Evolutionary conservation across 2,888 invertebrate species (phyloP).

Genomic region (Willowsia nigromaculata): DNA sequence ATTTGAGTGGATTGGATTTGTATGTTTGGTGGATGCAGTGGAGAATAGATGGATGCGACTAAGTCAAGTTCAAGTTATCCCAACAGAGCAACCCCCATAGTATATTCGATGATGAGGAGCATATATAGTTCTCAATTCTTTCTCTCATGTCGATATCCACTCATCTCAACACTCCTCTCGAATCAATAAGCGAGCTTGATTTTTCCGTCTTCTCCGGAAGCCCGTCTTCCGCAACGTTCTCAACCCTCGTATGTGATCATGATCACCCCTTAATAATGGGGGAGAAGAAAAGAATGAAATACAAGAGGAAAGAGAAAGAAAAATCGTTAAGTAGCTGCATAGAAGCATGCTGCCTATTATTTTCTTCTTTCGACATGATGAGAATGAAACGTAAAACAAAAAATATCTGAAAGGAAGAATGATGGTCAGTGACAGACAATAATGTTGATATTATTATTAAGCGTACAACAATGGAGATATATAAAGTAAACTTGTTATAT

Average conservation of each 20-base stretch:
- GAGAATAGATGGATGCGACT: neutral
- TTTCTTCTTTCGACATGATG: neutral
- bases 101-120: no score
- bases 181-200: constrained; percentile 48
- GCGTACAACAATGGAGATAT: neutral
- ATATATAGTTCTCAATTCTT: neutral
- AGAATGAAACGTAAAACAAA: neutral
- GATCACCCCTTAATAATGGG: constrained; percentile 48
- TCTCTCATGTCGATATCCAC: neutral
- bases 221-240: constrained; percentile 25
- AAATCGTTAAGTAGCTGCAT: neutral
- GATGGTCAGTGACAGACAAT: constrained; percentile 39
- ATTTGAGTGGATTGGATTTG: constrained; percentile 3
- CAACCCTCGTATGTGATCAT: constrained; percentile 22
- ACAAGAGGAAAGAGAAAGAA: neutral
- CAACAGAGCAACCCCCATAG: constrained; percentile 4
- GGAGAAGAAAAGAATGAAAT: constrained; percentile 14
- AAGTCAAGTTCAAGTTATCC: constrained; percentile 14
- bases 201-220: constrained; percentile 40
- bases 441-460: constrained; percentile 1
- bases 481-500: neutral
- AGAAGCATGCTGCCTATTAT: neutral
- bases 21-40: neutral
- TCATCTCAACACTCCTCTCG: constrained; percentile 38
- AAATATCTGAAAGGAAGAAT: neutral